These are phyloP conservation scores for Scleropages formosus DNA, from an alignment of 2,797 vertebrate species.

Conservation along the genomic window DNA sequence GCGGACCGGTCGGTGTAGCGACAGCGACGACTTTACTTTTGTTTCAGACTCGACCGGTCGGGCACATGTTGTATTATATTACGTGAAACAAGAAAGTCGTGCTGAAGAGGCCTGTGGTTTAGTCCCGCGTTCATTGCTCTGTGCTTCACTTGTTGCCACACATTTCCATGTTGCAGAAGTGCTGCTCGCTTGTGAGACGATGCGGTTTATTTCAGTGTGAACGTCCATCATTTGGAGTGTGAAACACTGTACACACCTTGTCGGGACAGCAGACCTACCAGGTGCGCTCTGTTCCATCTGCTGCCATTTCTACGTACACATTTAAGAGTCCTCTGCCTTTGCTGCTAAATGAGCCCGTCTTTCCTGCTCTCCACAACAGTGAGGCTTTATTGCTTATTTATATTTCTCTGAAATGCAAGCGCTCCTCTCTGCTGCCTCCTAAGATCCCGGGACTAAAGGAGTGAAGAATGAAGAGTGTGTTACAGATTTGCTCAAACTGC, in stretches of 20 bases:
- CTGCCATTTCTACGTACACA: no score
- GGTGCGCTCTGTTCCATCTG: neutral
- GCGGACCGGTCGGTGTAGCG: neutral
- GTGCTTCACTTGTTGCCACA: neutral
- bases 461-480: neutral
- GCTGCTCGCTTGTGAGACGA: neutral
- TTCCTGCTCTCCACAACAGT: neutral
- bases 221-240: neutral
- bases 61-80: no score
- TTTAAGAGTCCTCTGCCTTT: neutral
- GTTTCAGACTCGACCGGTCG: neutral
- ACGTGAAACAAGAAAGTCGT: neutral
- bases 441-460: no score
- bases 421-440: no score
- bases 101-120: neutral
- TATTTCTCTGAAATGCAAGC: neutral
- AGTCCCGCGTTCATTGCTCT: neutral
- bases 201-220: neutral
- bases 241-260: neutral
- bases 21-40: neutral
- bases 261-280: neutral
- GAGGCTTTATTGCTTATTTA: neutral
- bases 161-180: neutral
- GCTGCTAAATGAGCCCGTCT: neutral
- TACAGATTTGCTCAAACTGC: neutral